Evolutionary conservation across 2,797 vertebrate species (phyloP).

Genomic region (Gymnopithys bicolor): DNA sequence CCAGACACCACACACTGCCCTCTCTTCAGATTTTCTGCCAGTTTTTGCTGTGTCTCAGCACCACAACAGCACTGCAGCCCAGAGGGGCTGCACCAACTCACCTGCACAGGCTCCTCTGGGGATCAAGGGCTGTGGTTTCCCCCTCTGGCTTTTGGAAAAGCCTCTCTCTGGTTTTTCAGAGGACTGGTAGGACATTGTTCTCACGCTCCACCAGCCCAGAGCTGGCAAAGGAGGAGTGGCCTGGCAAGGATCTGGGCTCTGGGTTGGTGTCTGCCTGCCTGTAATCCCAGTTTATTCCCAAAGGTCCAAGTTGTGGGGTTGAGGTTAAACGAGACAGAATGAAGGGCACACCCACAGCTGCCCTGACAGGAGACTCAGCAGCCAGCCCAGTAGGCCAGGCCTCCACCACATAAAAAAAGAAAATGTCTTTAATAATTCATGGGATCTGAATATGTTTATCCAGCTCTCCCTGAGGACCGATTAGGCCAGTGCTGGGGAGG

Average conservation of each 20-base stretch:
- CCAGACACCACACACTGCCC: background rate
- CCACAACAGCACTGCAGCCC: background rate
- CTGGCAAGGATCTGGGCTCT: background rate
- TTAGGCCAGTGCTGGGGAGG: conserved; percentile 35
- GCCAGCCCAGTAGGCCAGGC: conserved; percentile 19
- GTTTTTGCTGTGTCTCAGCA: background rate
- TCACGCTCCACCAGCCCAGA: fast-evolving
- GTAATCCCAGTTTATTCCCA: background rate
- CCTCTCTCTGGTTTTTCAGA: background rate
- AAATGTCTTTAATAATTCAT: conserved; percentile 41
- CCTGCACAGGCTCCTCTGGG: background rate
- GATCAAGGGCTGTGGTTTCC: fast-evolving
- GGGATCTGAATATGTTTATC: conserved; percentile 46
- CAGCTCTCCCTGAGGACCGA: conserved; percentile 23
- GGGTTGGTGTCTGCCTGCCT: background rate
- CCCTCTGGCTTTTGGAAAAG: fast-evolving
- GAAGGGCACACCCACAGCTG: background rate
- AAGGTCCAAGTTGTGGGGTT: fast-evolving
- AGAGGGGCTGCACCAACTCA: background rate
- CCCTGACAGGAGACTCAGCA: background rate
- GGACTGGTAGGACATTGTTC: background rate
- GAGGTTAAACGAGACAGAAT: background rate
- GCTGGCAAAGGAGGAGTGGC: background rate
- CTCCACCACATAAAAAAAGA: background rate
- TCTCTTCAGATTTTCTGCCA: background rate